A percentile compares a stretch with the other conserved stretches of the same genome.
Evolutionary conservation across 2,888 invertebrate genomes (phyloP).

Genomic region (Elysia crispata): DNA sequence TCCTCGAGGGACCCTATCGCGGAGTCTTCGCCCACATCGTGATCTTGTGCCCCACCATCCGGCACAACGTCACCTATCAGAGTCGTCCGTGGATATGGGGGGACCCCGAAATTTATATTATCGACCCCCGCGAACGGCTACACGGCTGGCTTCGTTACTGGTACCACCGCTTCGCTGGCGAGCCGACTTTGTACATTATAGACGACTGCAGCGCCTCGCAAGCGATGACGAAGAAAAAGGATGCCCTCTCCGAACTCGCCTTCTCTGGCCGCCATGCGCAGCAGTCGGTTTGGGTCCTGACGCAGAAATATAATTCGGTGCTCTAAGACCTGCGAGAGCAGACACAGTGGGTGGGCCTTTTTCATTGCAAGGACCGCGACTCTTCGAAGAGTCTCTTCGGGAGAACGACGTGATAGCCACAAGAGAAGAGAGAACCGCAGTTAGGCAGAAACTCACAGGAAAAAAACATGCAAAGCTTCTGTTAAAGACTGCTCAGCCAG

Average conservation of each 20-base stretch:
- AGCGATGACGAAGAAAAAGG: no score
- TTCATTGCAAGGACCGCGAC: conserved; percentile 23
- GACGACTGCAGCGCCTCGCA: no score
- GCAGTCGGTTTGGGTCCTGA: conserved; percentile 9
- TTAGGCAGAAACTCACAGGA: no score
- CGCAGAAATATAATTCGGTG: background rate
- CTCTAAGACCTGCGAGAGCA: background rate
- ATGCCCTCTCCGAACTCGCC: no score
- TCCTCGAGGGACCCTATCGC: conserved; percentile 7
- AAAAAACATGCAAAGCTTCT: no score
- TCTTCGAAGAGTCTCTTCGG: background rate
- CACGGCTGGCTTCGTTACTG: background rate
- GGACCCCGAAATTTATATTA: background rate
- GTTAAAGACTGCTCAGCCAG: no score
- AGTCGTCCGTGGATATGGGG: background rate
- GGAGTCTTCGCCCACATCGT: background rate
- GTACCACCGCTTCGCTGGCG: no score
- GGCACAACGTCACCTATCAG: background rate
- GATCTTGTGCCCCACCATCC: no score
- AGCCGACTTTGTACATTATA: no score
- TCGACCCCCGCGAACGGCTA: background rate
- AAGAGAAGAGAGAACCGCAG: no score
- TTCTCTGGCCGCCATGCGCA: no score
- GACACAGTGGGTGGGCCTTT: conserved; percentile 2
- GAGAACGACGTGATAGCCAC: no score